Conservation (phyloP, 2,797 vertebrate species). For the Clarias fuscus region DNA sequence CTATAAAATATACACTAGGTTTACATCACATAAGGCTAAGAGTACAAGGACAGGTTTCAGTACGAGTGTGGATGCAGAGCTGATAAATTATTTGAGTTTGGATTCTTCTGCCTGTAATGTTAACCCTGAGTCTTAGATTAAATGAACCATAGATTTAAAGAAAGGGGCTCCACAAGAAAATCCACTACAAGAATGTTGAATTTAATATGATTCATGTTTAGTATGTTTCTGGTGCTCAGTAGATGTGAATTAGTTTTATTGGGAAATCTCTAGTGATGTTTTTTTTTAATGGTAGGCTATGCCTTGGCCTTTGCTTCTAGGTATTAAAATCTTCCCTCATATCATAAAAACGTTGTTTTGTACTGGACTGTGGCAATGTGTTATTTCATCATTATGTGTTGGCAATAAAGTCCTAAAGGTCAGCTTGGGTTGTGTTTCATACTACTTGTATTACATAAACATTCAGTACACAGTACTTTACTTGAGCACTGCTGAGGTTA, state of each 20-base stretch:
- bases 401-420: background rate
- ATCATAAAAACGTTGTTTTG: background rate
- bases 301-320: background rate
- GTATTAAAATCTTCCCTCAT: background rate
- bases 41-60: background rate
- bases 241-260: background rate
- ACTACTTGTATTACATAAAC: background rate
- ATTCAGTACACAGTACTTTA: background rate
- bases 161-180: background rate
- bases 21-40: background rate
- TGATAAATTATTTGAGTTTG: background rate
- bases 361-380: background rate
- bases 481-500: background rate
- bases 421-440: constrained; percentile 2
- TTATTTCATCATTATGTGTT: background rate
- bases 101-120: background rate
- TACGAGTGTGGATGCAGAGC: background rate
- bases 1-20: background rate
- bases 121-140: background rate
- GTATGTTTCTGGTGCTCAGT: background rate
- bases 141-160: background rate
- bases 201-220: background rate
- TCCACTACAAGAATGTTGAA: background rate
- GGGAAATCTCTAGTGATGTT: background rate
- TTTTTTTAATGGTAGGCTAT: too few species aligned